A percentile compares a stretch with the other conserved stretches of the same genome.
These are phyloP conservation scores for Turnix velox DNA, from an alignment of 2,113 vertebrate species.

Conservation along the genomic window DNA sequence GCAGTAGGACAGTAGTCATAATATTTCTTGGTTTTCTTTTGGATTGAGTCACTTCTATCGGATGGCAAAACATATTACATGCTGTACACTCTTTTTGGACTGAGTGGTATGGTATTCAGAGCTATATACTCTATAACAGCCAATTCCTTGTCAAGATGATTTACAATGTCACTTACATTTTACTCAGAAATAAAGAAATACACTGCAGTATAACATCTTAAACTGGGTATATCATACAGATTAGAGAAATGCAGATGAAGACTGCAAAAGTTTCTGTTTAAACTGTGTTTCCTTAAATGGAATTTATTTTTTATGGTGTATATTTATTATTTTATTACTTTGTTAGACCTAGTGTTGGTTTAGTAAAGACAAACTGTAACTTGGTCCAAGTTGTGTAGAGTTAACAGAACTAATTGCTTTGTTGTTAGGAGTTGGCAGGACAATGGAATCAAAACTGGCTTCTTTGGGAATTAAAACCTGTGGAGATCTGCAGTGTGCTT, in stretches of 20 bases:
- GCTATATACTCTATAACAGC: not conserved
- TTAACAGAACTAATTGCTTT: slow-evolving; percentile 9
- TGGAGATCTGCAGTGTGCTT: slow-evolving; percentile 90
- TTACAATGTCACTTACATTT: not conserved
- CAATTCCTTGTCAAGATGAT: not conserved
- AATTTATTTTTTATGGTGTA: not conserved
- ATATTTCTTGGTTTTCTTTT: not conserved
- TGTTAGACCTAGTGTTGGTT: not conserved
- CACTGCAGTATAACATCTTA: not conserved
- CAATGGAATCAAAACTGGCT: slow-evolving; percentile 87
- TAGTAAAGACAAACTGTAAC: not conserved
- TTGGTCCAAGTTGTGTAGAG: not conserved
- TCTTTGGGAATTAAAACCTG: slow-evolving; percentile 88
- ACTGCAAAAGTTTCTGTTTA: not conserved
- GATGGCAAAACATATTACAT: not conserved
- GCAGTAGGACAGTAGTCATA: not conserved
- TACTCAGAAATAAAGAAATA: not conserved
- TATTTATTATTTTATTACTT: not conserved
- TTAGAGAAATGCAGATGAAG: not conserved
- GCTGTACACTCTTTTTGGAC: not conserved
- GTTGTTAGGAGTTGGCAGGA: slow-evolving; percentile 87
- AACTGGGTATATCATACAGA: not conserved
- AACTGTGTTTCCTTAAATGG: not conserved
- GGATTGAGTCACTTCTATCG: not conserved
- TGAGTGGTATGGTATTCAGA: not conserved